These are phyloP conservation scores for Parazoanthus darwini DNA, from an alignment of 92 coral and sea anemone species.

Conservation along the genomic window DNA sequence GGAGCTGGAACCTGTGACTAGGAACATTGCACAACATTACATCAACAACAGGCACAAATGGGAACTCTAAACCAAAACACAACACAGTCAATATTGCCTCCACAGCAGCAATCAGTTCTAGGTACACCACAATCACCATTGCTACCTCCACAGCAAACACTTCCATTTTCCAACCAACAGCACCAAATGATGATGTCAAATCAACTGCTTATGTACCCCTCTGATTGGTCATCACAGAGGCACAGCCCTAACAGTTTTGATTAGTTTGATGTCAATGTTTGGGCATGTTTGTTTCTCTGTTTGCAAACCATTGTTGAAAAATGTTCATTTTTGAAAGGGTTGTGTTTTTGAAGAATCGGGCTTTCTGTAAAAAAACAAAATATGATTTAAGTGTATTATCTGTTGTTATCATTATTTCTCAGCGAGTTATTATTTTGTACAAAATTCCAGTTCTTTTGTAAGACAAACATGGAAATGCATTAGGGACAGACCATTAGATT, in stretches of 20 bases:
- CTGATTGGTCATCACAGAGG: background rate
- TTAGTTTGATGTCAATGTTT: background rate
- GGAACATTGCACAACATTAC: no score
- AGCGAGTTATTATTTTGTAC: no score
- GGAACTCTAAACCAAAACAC: conserved; percentile 33
- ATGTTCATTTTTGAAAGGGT: background rate
- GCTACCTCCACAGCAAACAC: conserved; percentile 11
- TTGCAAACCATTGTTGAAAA: conserved; percentile 2
- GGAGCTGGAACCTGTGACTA: no score
- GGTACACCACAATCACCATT: conserved; percentile 9
- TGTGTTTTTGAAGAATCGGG: background rate
- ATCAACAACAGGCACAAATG: conserved; percentile 1
- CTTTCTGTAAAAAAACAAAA: background rate
- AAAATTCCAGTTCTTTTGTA: no score
- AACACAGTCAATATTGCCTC: background rate
- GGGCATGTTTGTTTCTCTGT: background rate
- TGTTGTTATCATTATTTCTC: no score
- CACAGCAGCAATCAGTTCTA: conserved; percentile 9
- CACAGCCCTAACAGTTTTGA: background rate
- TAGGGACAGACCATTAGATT: no score
- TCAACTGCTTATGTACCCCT: background rate
- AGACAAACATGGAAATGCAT: no score
- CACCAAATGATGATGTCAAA: conserved; percentile 9
- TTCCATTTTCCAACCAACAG: conserved; percentile 8
- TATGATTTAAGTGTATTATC: background rate